These are phyloP conservation scores for Heliconius cydno DNA, from an alignment of 2,888 invertebrate species.

Conservation along the genomic window DNA sequence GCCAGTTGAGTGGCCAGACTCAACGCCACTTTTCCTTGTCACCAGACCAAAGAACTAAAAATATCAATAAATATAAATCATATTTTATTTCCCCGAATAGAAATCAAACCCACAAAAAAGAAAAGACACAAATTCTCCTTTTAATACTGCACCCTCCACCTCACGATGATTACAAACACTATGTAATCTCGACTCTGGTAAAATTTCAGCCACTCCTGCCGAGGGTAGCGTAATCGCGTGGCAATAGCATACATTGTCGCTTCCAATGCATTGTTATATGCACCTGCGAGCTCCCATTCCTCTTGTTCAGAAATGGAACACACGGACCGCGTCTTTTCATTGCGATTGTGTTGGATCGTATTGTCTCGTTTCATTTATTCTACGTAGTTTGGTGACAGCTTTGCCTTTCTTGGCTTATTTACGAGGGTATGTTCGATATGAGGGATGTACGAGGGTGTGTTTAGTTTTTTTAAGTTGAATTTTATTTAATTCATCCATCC, in stretches of 20 bases:
- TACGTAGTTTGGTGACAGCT: constrained; percentile 61
- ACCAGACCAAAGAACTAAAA: too few species aligned
- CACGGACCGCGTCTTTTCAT: constrained; percentile 75
- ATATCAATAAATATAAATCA: too few species aligned
- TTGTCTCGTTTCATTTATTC: constrained; percentile 77
- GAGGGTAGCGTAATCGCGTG: constrained; percentile 58
- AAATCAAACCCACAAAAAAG: too few species aligned
- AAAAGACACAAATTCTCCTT: background rate
- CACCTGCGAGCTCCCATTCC: constrained; percentile 67
- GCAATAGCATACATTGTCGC: constrained; percentile 49
- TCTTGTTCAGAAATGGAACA: constrained; percentile 78
- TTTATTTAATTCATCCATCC: too few species aligned
- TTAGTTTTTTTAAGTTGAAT: too few species aligned
- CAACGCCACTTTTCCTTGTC: too few species aligned
- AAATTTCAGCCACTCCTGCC: constrained; percentile 50
- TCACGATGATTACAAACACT: constrained; percentile 23
- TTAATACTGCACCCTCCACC: background rate
- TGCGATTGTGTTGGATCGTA: constrained; percentile 76
- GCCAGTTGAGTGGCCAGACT: background rate
- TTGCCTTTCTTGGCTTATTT: constrained; percentile 63
- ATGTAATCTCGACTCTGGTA: constrained; percentile 33
- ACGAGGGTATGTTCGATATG: constrained; percentile 39
- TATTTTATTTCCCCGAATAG: too few species aligned
- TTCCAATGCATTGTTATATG: constrained; percentile 62
- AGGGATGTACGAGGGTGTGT: too few species aligned